phyloP scores from a whole-genome alignment of 2,888 invertebrate genomes.

The Oeneis ivallda region DNA sequence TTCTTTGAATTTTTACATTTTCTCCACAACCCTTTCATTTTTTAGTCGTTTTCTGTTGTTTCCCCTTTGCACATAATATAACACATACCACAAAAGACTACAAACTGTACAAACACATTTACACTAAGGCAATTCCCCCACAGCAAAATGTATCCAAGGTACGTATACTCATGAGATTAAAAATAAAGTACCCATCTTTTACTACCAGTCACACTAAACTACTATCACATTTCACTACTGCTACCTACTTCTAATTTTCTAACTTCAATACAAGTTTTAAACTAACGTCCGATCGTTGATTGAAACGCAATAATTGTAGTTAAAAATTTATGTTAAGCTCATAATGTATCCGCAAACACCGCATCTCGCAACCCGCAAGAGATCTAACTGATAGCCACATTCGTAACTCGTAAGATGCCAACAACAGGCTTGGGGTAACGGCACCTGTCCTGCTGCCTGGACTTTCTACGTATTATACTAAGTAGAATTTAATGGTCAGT shows the following conservation, averaged over 20 bases:
- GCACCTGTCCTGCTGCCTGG: slow-evolving; percentile 30
- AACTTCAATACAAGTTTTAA: background rate
- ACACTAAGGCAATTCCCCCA: too few species aligned
- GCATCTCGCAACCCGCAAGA: slow-evolving; percentile 17
- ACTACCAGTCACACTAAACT: background rate
- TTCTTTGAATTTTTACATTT: too few species aligned
- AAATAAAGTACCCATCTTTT: too few species aligned
- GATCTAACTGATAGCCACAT: slow-evolving; percentile 27
- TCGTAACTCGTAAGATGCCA: slow-evolving; percentile 10
- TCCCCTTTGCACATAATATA: too few species aligned
- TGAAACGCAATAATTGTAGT: background rate
- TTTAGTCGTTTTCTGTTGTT: too few species aligned
- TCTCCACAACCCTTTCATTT: too few species aligned
- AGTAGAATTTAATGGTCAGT: slow-evolving; percentile 27
- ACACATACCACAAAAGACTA: too few species aligned
- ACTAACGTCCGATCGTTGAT: background rate
- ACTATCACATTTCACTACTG: background rate
- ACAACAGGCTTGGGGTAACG: slow-evolving; percentile 33
- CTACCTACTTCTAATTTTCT: too few species aligned
- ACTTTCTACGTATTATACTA: slow-evolving; percentile 30
- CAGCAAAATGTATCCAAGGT: too few species aligned
- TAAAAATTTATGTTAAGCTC: slow-evolving; percentile 10
- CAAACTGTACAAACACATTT: too few species aligned
- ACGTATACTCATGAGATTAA: too few species aligned
- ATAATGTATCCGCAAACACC: slow-evolving; percentile 8